phyloP scores from a whole-genome alignment of 2,888 invertebrate genomes.

The Lepidonotus clava region DNA sequence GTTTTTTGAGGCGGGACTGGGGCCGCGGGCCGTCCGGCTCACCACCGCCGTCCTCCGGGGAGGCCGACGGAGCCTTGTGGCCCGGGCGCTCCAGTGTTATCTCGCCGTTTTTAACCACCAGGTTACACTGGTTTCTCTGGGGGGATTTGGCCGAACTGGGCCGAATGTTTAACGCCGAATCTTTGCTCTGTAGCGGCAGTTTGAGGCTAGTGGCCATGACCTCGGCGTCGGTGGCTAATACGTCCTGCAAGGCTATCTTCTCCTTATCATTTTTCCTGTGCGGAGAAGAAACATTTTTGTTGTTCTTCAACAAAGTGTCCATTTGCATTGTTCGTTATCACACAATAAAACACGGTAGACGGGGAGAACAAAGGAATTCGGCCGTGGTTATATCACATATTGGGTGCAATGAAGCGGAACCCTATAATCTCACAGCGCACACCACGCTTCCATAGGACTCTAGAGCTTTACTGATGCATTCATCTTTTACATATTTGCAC shows the following conservation, averaged over 20 bases:
- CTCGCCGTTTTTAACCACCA: constrained; percentile 1
- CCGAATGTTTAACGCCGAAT: not conserved
- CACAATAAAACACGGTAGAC: too few relatives aligned
- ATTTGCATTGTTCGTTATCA: too few relatives aligned
- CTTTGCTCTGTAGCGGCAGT: not conserved
- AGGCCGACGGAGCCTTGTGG: not conserved
- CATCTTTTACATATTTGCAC: too few relatives aligned
- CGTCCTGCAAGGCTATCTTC: constrained; percentile 12
- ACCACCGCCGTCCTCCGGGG: not conserved
- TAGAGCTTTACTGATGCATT: too few relatives aligned
- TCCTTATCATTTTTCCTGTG: constrained; percentile 35
- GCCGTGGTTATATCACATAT: too few relatives aligned
- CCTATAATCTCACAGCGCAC: too few relatives aligned
- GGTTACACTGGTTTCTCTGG: not conserved
- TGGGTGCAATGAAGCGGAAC: too few relatives aligned
- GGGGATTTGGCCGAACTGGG: not conserved
- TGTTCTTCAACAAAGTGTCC: too few relatives aligned
- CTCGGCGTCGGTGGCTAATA: constrained; percentile 16
- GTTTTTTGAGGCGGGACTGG: not conserved
- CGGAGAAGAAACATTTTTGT: too few relatives aligned
- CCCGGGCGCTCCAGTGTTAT: not conserved
- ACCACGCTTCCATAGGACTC: too few relatives aligned
- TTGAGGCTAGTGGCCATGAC: not conserved
- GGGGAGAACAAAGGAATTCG: too few relatives aligned
- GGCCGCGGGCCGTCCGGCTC: too few relatives aligned